These are phyloP conservation scores for Orthosia incerta DNA, from an alignment of 2,888 invertebrate genomes.

Conservation along the genomic window DNA sequence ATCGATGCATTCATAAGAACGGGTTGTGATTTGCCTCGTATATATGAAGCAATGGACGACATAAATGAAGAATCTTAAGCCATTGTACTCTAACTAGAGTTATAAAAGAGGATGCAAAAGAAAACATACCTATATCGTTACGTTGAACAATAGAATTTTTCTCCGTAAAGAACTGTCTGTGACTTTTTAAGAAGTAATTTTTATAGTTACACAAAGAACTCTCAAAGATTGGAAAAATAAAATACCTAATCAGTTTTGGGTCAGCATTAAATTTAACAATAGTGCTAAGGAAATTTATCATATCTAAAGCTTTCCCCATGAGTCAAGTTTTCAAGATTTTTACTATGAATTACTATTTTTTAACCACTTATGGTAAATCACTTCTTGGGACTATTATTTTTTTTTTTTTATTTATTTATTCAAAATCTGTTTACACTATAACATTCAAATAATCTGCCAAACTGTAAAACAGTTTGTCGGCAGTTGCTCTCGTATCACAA, in stretches of 20 bases:
- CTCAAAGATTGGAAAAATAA: neutral
- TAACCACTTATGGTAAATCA: no score
- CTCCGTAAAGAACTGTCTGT: neutral
- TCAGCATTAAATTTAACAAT: neutral
- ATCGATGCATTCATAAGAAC: neutral
- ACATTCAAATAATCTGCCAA: no score
- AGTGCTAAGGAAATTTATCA: neutral
- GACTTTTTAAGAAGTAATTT: conserved; percentile 7
- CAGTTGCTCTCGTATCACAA: no score
- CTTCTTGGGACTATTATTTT: no score
- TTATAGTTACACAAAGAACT: conserved; percentile 1
- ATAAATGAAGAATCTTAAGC: neutral
- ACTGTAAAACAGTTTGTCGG: no score
- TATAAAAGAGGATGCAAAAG: conserved; percentile 16
- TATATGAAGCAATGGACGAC: neutral
- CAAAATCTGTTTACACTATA: no score
- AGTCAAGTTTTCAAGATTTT: no score
- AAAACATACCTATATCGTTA: conserved; percentile 13
- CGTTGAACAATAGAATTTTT: conserved; percentile 7
- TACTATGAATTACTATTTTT: neutral
- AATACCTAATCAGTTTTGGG: neutral
- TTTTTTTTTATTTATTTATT: no score
- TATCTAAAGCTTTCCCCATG: neutral
- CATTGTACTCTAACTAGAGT: conserved; percentile 10
- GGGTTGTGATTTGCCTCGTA: neutral